A percentile compares a stretch with the other conserved stretches of the same genome.
These are phyloP conservation scores for Galago senegalensis DNA, from an alignment of 2,797 vertebrate genomes.

Conservation along the genomic window DNA sequence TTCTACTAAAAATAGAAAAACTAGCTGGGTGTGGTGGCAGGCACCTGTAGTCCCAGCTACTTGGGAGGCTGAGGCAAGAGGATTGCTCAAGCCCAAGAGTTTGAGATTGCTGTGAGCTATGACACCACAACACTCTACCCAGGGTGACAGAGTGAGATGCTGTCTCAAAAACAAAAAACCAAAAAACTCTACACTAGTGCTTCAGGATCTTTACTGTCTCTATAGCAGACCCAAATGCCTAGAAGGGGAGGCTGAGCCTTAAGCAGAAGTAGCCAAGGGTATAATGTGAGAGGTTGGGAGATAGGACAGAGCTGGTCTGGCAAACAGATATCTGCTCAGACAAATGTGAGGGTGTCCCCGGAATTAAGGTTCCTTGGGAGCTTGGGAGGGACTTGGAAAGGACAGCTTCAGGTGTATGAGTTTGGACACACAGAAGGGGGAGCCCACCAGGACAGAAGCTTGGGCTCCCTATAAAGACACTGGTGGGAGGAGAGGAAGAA, in stretches of 20 bases:
- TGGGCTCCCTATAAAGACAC: neutral
- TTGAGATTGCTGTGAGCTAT: too few species aligned
- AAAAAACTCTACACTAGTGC: neutral
- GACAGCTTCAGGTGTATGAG: neutral
- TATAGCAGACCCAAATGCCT: neutral
- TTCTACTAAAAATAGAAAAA: too few species aligned
- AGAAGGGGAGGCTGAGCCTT: neutral
- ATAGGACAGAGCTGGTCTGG: neutral
- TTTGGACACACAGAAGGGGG: neutral
- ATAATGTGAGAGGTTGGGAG: neutral
- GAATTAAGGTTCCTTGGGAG: neutral
- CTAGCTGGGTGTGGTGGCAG: too few species aligned
- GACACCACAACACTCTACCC: too few species aligned
- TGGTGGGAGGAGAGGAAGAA: conserved; percentile 1
- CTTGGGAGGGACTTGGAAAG: neutral
- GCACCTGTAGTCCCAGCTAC: too few species aligned
- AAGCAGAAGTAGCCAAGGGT: neutral
- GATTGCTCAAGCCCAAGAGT: too few species aligned
- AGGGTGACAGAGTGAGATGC: too few species aligned
- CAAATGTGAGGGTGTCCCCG: neutral
- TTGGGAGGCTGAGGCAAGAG: too few species aligned
- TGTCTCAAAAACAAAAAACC: too few species aligned
- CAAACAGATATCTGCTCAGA: neutral
- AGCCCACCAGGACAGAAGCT: neutral
- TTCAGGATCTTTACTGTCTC: neutral